Evolutionary conservation across 2,113 vertebrate genomes (phyloP).

Genomic region (Gymnocephalus cernua): DNA sequence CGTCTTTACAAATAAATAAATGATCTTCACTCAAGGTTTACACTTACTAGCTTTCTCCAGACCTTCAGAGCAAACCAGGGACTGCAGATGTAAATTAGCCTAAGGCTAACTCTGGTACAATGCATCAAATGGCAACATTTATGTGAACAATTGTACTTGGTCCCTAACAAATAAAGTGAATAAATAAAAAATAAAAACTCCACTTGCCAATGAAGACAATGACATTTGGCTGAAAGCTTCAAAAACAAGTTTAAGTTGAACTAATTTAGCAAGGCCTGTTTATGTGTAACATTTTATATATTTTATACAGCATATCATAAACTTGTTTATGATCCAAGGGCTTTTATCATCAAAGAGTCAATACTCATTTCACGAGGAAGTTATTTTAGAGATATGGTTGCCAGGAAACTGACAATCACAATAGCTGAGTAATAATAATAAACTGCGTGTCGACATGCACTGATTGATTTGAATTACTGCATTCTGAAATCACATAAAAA

Average conservation of each 20-base stretch:
- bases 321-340: conserved; percentile 17
- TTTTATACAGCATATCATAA: background rate
- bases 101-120: too few species aligned
- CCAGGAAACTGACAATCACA: conserved; percentile 26
- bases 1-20: background rate
- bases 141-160: too few species aligned
- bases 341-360: conserved; percentile 1
- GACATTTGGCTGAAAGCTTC: background rate
- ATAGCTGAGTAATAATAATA: background rate
- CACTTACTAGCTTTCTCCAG: too few species aligned
- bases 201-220: background rate
- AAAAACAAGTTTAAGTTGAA: too few species aligned
- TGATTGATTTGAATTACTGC: background rate
- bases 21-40: too few species aligned
- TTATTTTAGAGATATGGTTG: conserved; percentile 36
- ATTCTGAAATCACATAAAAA: background rate
- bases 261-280: background rate
- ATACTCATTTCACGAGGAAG: conserved; percentile 33
- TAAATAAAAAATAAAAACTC: too few species aligned
- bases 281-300: background rate
- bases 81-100: too few species aligned
- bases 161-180: too few species aligned
- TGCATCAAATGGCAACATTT: too few species aligned
- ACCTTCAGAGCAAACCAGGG: too few species aligned
- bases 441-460: background rate